Evolutionary conservation across 2,113 vertebrate species (phyloP).

Genomic region (Eurystomus gularis): DNA sequence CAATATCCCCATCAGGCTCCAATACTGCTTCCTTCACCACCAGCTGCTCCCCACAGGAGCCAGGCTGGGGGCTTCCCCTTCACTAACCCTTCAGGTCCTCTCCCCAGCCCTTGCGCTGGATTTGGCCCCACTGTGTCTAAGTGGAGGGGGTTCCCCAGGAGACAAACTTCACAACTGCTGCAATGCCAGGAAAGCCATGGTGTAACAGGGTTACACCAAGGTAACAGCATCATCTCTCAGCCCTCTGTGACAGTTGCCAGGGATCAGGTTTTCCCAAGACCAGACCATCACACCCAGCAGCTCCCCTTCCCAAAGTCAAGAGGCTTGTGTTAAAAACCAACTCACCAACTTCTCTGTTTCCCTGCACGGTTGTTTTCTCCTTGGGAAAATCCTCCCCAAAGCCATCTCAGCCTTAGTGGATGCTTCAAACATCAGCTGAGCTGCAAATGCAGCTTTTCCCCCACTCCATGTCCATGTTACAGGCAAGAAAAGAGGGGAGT

Average conservation of each 20-base stretch:
- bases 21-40: fast-evolving
- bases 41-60: background rate
- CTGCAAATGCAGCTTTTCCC: background rate
- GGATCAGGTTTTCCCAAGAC: background rate
- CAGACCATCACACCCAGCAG: background rate
- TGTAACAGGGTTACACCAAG: fast-evolving
- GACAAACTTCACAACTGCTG: background rate
- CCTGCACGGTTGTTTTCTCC: background rate
- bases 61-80: background rate
- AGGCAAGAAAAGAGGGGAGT: background rate
- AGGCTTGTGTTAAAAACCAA: background rate
- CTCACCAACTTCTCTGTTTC: background rate
- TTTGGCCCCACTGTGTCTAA: fast-evolving
- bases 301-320: background rate
- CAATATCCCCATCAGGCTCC: background rate
- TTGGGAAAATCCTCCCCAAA: background rate
- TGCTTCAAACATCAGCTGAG: background rate
- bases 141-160: fast-evolving
- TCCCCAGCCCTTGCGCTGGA: too few relatives aligned
- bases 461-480: fast-evolving
- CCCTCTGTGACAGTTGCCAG: fast-evolving
- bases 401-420: background rate
- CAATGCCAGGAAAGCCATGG: fast-evolving
- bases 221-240: background rate
- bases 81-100: background rate